These are phyloP conservation scores for Phocides pigmalion DNA, from an alignment of 1,140 invertebrate genomes.

Conservation along the genomic window DNA sequence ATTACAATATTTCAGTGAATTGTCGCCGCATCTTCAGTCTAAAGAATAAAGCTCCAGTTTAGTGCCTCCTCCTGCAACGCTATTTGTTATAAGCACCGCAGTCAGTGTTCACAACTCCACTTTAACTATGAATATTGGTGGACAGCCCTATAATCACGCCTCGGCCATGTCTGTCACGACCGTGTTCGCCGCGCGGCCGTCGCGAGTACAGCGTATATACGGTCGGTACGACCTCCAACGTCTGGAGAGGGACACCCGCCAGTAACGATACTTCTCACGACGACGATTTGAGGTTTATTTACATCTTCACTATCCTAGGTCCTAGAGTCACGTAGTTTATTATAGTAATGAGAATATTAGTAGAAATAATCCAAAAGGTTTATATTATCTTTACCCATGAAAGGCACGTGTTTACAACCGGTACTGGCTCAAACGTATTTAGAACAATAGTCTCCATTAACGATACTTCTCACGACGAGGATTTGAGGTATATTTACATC, in stretches of 20 bases:
- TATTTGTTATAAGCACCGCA: too few relatives aligned
- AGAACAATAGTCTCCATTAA: not conserved
- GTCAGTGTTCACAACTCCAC: too few relatives aligned
- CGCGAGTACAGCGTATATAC: conserved; percentile 51
- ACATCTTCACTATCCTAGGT: not conserved
- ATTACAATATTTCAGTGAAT: too few relatives aligned
- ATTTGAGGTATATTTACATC: not conserved
- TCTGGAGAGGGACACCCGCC: conserved; percentile 9
- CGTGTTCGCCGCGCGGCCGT: conserved; percentile 23
- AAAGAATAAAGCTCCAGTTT: too few relatives aligned
- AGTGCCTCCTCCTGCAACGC: too few relatives aligned
- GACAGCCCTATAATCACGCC: conserved; percentile 41
- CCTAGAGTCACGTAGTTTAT: not conserved
- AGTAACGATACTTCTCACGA: conserved; percentile 5
- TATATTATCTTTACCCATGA: too few relatives aligned
- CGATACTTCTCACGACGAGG: conserved; percentile 5
- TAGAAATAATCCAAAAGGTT: too few relatives aligned
- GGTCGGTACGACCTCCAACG: conserved; percentile 31
- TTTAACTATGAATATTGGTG: not conserved
- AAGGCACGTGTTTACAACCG: conserved; percentile 51
- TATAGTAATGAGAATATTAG: not conserved
- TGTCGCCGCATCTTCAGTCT: too few relatives aligned
- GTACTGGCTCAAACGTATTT: conserved; percentile 22
- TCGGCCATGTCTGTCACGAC: conserved; percentile 32
- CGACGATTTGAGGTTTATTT: conserved; percentile 4